Base-by-base conservation (phyloP, 2,113 vertebrate genomes). In the Toxostoma redivivum region DNA sequence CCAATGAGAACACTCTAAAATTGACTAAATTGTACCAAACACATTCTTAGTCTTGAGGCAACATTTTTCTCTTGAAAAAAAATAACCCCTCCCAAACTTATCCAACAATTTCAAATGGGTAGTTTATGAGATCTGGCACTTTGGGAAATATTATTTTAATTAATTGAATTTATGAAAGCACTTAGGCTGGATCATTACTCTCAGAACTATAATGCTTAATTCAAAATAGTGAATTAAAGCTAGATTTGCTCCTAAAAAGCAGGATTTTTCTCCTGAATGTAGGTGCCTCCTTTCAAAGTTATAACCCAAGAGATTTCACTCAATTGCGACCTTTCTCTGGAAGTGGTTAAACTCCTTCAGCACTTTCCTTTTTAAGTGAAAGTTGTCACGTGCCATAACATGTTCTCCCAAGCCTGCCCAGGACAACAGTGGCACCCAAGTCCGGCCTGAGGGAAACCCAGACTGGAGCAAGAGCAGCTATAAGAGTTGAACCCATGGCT, bases 121-220 rank as follows among this genome's bases (percentile, higher is more conserved):
- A 78, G 37, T 81, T 94, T 89, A 94, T 81, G 71, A 95, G 71
- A 92, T 88, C 57, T 76, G 60, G 81, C 48, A 92, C 86, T 94
- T 96, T 73, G 16, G 61, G 53, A 94, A 95, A 84, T 94, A 88
- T 86, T 93, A 87, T 91, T 95, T 95, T 94, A 94, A 88, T 92
- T 70, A 97, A 88, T 82, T 80, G 66, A 86, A 93, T 95, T 93
- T 94, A 94, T 88, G 50, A 72, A 92, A 95, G 71, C 73, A 72
- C 48, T 93, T 57, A 56, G 22, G 61, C 40, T 87, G 69, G 80
- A 86, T 92, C 91, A 88, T 97, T 94, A 92, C 72, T 76, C 67
- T 89, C 83, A 82, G 78, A 82, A 51, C 45, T 76, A 66, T 45
- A 69, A 85, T 15, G 62, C 37, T 81, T 88, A 80, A 82, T 61